Evolutionary conservation across 2,888 invertebrate genomes (phyloP), one percentile per base, ranked within the genome.

Genomic region (Rotaria magnacalcarata): DNA sequence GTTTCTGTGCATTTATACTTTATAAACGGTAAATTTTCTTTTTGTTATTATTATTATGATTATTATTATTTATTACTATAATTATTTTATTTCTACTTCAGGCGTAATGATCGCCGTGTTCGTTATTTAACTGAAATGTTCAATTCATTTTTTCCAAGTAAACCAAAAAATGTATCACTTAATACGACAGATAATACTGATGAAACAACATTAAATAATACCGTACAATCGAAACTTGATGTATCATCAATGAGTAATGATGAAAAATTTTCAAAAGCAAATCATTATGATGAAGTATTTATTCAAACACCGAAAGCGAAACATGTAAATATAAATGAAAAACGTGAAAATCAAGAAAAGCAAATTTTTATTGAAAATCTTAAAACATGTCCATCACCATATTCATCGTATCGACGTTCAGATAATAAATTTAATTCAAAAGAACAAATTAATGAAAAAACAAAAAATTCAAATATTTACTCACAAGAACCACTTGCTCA

Each of bases 271-370:
- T 8, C 7, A 24, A 80, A 80, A 11, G 43, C 47, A 21, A 80
- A 80, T 80, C 21, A 47, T 80, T 80, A 80, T 47, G 75, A 80
- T 43, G 19, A 21, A 5, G 21, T 24, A 21, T 80, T 24, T n/a
- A 0, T 47, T 47, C 24, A 21, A 47, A 43, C 80, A 67, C 19
- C 67, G n/a, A 47, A 7, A 10, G 21, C 24, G 2, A 80, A 80
- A 43, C 43, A 80, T 80, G 47, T n/a, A n/a, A 80, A 80, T 47
- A 75, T 75, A 21, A 75, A 75, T 80, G 80, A 80, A 80, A 80
- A 41, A 80, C 80, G 80, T 80, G 80, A 80, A 14, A 80, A 16
- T 47, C 80, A 80, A 80, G 80, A 80, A n/a, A 80, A 80, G 47
- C 24, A 47, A 47, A 80, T 80, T 47, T 80, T 80, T n/a, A 80